phyloP scores from a whole-genome alignment of 2,888 invertebrate genomes.

The Cerastoderma edule region DNA sequence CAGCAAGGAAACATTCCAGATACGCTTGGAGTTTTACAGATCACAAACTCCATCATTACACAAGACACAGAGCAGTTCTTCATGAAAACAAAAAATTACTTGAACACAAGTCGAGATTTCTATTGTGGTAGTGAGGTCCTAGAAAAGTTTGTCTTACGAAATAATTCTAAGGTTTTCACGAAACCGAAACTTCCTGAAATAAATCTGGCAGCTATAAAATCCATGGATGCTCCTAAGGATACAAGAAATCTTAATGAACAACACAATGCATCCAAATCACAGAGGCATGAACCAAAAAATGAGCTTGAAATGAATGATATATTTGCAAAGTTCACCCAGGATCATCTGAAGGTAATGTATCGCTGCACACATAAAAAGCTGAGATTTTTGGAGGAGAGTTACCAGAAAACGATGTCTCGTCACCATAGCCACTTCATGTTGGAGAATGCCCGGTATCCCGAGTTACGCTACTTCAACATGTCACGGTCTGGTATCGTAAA shows the following conservation, averaged over 20 bases:
- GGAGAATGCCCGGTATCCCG: constrained; percentile 42
- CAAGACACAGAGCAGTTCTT: constrained; percentile 28
- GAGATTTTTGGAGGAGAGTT: constrained; percentile 51
- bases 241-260: too few relatives aligned
- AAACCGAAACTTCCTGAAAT: background rate
- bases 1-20: constrained; percentile 22
- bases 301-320: constrained; percentile 32
- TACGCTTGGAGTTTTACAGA: constrained; percentile 37
- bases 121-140: constrained; percentile 45
- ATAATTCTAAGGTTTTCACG: constrained; percentile 32
- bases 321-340: constrained; percentile 43
- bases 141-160: constrained; percentile 44
- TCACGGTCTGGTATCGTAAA: constrained; percentile 38
- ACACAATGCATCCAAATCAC: too few relatives aligned
- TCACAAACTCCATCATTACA: constrained; percentile 27
- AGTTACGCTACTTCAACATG: constrained; percentile 53
- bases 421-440: constrained; percentile 43
- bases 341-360: constrained; percentile 29
- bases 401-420: constrained; percentile 23
- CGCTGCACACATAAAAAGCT: constrained; percentile 32
- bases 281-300: constrained; percentile 4
- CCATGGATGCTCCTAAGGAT: background rate
- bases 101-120: constrained; percentile 40
- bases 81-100: constrained; percentile 23
- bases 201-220: background rate